Base-by-base conservation (phyloP, 2,113 vertebrate species). In the Turnix velox region DNA sequence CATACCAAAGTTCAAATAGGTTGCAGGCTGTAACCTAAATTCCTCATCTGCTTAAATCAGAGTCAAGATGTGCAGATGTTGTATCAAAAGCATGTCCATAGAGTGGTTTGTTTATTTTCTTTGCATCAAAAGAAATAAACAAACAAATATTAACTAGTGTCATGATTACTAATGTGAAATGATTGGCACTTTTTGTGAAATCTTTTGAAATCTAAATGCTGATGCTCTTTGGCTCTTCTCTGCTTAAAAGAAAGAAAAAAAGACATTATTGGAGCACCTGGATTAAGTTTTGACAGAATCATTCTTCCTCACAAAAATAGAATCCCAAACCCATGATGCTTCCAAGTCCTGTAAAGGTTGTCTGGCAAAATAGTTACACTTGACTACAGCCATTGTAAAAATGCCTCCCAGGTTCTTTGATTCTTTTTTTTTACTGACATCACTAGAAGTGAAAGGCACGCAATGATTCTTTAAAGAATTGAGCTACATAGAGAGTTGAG, bases 401-500 rank as follows among this genome's bases (percentile, higher is more conserved):
- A 66, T 51, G 10, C 42, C 57, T 39, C 28, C 18, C 11, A 37
- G 14, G 4, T 75, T 39, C 12, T 58, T 78, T 67, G 1, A 6
- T 18, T 48, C 68, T 77, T 80, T 54, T 48, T 74, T 77, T 80
- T 54, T 24, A 15, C 10, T 40, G 46, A 63, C 65, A 45, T 40
- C 9, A 5, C 18, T 18, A 40, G 28, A 22, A 67, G 8, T 27
- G n/a, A 79, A 83, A 66, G 55, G 8, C 15, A 57, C 10, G 30
- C 15, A 51, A 27, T 66, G 42, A 39, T 39, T 66, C 79, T 86
- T 31, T 5, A 7, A 48, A 58, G 35, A 89, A 54, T 20, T 80
- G 67, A 7, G 54, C 22, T 51, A 35, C 4, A 9, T 5, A 30
- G 10, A 0, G 0, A 27, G 20, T 35, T 88, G 30, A 7, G 18